Conservation (phyloP, 2,797 vertebrate genomes). For the Cynopterus sphinx region DNA sequence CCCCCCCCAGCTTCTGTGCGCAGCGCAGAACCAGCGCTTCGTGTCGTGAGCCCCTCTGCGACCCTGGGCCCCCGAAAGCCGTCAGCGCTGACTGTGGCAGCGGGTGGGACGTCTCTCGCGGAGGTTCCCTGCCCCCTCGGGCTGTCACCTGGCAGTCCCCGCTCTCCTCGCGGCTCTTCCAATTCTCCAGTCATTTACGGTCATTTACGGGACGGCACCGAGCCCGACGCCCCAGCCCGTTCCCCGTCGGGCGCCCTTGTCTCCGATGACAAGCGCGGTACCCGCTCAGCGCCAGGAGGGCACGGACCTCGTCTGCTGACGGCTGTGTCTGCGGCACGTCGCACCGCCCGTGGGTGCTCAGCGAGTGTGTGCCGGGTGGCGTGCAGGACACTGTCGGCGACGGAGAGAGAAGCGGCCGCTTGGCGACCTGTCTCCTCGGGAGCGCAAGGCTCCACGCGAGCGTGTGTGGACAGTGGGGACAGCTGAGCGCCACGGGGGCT, state of each 20-base stretch:
- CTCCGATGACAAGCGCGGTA: neutral
- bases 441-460: neutral
- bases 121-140: neutral
- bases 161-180: neutral
- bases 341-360: rapidly evolving
- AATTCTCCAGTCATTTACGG: neutral
- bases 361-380: neutral
- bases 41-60: neutral
- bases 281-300: neutral
- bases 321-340: neutral
- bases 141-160: neutral
- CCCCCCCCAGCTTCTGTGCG: neutral
- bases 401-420: no score
- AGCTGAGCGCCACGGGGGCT: neutral
- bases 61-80: neutral
- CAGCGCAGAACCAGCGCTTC: neutral
- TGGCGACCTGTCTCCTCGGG: neutral
- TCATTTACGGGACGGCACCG: rapidly evolving
- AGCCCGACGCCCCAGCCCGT: neutral
- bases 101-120: neutral
- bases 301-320: neutral
- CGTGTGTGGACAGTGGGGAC: neutral
- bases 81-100: neutral
- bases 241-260: neutral
- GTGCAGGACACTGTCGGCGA: neutral